Evolutionary conservation across 2,113 vertebrate species (phyloP), one percentile per base, ranked within the genome.

Genomic region (Oceanites oceanicus): DNA sequence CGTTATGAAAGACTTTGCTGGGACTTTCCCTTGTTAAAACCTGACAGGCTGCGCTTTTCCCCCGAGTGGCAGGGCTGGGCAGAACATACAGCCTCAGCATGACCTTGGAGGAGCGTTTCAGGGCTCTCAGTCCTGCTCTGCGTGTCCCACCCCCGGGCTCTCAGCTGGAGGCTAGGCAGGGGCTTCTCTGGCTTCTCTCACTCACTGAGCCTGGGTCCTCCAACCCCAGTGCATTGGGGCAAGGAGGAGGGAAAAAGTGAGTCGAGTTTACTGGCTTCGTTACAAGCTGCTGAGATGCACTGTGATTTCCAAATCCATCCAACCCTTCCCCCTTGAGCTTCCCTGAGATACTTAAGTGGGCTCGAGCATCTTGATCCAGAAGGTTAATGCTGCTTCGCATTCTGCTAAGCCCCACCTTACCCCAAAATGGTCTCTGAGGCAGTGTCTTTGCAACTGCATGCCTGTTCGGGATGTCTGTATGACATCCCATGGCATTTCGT

Each of bases 391-490:
- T 83, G 78, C 42, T 93, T 92, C 80, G 50, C 34, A 21, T 75
- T 91, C 62, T 91, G 44, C 49, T 75, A 32, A 92, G 47, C 15
- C 36, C 11, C 34, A 32, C 23, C 32, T 70, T 87, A 38, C 34
- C 45, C 30, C 73, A 65, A 32, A 68, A 85, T 53, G 56, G 10
- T 75, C 44, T 94, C 56, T 68, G 70, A 81, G 68, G 52, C 50
- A 66, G 16, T 20, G 32, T 83, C 65, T 86, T 94, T 68, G 38
- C 80, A 91, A 63, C 11, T 1, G 1, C 0, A 0, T 63, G 1
- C 52, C 49, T 58, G 62, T 83, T 80, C 0, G 7, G 38, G 40
- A 76, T 38, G 34, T 61, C 58, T 79, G 9, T 52, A 14, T 56
- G 49, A 53, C 49, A 72, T 65, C 52, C 44, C 34, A 2, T 49